Base-by-base conservation (phyloP, 1,140 invertebrate species). In the Dreissena polymorpha region DNA sequence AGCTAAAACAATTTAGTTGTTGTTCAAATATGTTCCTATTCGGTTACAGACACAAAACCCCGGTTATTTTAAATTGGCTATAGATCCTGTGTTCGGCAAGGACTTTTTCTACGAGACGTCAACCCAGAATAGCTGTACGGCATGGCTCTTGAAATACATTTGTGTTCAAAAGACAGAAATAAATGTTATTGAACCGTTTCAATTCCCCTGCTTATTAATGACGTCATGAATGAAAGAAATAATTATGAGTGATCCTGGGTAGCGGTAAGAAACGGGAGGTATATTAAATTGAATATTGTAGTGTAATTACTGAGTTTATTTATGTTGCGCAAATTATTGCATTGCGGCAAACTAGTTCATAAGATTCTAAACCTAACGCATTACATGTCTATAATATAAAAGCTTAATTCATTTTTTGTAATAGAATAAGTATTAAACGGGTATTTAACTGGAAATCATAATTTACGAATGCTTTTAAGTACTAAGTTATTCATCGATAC, bases 211-310 rank as follows among this genome's bases (percentile, higher is more conserved):
- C 85, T 87, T 12, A 88, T 86, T 71, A 90, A 91, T 70, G 90
- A 92, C 80, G 80, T 92, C 23, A 79, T 90, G 21, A 86, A 88
- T 68, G 92, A 92, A 76, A 90, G 89, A 65, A 67, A n/a, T n/a
- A 91, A 16, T 90, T 92, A 88, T 92, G 92, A 91, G 89, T 88
- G 70, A 91, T 91, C 29, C 72, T 92, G 7, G 88, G 90, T 60
- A 78, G 85, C 10, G 90, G 89, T 57, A 84, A 83, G 18, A 88
- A 91, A 18, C 85, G 81, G 78, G 87, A 92, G 89, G 90, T 91
- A 80, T 84, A 8, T 39, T 21, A 5, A n/a, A 63, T 5, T 21
- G 7, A 63, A 63, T 63, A 39, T 70, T 70, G 23, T 0, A 27
- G 10, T 27, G n/a, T 18, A 70, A 29, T 70, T 16, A 12, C 25